Percentiles rank a stretch among this genome's conserved stretches.
Evolutionary conservation across 92 coral and sea anemone genomes (phyloP).

Genomic region (Palythoa heliodiscus): DNA sequence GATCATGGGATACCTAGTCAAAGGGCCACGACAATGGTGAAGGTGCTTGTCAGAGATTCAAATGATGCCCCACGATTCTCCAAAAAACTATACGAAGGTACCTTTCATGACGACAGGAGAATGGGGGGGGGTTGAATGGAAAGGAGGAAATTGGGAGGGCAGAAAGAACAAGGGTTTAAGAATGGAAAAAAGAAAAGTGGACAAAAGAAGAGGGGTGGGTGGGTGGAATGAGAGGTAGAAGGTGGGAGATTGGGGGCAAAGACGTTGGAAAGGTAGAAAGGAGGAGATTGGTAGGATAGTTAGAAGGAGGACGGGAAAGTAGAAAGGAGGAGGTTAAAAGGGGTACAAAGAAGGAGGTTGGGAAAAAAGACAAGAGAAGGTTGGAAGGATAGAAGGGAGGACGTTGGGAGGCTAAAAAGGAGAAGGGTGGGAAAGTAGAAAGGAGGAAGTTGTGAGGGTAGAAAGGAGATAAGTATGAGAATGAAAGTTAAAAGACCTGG

Average conservation of each 20-base stretch:
- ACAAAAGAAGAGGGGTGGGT: not conserved
- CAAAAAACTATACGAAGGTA: slow-evolving; percentile 74
- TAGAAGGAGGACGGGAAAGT: no score
- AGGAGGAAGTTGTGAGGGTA: no score
- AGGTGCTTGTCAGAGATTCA: slow-evolving; percentile 72
- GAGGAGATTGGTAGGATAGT: no score
- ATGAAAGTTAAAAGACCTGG: no score
- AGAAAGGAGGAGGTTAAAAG: no score
- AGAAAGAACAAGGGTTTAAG: not conserved
- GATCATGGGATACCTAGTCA: slow-evolving; percentile 79
- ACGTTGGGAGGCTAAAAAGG: no score
- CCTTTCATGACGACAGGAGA: not conserved
- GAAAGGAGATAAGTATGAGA: not conserved
- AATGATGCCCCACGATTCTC: slow-evolving; percentile 90
- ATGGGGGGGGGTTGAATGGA: not conserved
- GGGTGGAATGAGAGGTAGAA: not conserved
- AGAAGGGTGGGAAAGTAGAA: no score
- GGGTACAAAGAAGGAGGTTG: no score
- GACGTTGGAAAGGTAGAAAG: no score
- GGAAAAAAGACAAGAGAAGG: no score
- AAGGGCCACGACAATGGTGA: slow-evolving; percentile 59
- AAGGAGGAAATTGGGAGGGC: not conserved
- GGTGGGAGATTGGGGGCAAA: no score
- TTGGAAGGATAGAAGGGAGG: no score
- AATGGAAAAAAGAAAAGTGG: not conserved